Percentiles rank a stretch among this genome's conserved stretches.
phyloP scores from a whole-genome alignment of 2,113 vertebrate genomes.

The Dendropsophus ebraccatus region DNA sequence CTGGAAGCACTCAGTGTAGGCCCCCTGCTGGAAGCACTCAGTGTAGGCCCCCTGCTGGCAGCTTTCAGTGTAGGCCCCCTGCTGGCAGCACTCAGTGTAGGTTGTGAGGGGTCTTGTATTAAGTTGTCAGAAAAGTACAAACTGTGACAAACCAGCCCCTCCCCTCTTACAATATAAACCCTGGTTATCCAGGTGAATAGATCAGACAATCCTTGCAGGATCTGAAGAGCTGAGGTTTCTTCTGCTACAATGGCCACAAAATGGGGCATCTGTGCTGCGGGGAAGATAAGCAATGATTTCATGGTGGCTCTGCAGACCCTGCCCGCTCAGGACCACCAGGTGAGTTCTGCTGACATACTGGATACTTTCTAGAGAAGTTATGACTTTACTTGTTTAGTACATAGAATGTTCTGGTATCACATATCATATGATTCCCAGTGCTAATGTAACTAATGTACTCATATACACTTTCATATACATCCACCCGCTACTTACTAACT shows the following conservation, averaged over 20 bases:
- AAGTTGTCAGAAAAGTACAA: neutral
- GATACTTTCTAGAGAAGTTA: no score
- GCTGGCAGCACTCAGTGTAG: neutral
- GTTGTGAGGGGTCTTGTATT: neutral
- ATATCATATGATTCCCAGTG: no score
- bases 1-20: no score
- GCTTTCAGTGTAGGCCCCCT: no score
- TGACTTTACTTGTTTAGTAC: no score
- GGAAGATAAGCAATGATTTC: constrained; percentile 84
- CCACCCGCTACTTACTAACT: no score
- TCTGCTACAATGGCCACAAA: constrained; percentile 72
- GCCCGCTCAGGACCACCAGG: constrained; percentile 80
- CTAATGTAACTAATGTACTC: no score
- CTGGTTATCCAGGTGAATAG: neutral
- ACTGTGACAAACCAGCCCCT: neutral
- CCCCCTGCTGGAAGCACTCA: no score
- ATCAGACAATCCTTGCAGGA: neutral
- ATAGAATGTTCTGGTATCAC: no score
- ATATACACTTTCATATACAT: no score
- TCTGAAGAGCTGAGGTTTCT: neutral
- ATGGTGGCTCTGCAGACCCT: constrained; percentile 76
- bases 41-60: no score
- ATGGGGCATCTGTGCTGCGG: constrained; percentile 83
- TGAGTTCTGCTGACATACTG: constrained; percentile 60
- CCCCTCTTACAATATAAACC: constrained; percentile 16